A percentile compares a stretch with the other conserved stretches of the same genome.
Evolutionary conservation across 2,888 invertebrate species (phyloP).

Genomic region (Rhagonycha lutea): DNA sequence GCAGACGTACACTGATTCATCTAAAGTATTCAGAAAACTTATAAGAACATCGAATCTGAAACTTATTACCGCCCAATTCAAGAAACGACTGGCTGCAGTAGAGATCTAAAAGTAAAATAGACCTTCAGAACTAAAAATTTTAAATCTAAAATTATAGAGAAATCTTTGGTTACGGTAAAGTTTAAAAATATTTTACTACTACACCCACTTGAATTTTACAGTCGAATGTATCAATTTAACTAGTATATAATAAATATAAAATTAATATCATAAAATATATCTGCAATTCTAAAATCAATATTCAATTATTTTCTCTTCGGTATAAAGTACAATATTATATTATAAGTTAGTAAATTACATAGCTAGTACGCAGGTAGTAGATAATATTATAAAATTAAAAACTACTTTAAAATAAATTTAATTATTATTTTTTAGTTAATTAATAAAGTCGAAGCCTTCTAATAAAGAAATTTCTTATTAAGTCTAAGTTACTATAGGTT

Average conservation of each 20-base stretch:
- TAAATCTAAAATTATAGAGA: background rate
- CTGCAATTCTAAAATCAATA: background rate
- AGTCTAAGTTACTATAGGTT: background rate
- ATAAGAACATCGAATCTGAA: slow-evolving; percentile 21
- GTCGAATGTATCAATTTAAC: background rate
- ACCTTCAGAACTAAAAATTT: background rate
- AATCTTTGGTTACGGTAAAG: background rate
- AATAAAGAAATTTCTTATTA: background rate
- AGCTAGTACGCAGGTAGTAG: too few relatives aligned
- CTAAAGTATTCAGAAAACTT: slow-evolving; percentile 18
- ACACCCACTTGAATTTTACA: background rate
- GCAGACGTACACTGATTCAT: slow-evolving; percentile 16
- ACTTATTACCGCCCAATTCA: slow-evolving; percentile 24
- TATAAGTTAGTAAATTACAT: background rate
- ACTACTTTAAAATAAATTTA: background rate
- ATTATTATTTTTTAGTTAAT: background rate
- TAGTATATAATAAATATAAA: background rate
- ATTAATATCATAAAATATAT: background rate
- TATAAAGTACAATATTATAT: too few relatives aligned
- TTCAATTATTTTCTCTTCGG: too few relatives aligned
- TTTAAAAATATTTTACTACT: background rate
- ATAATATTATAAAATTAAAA: background rate
- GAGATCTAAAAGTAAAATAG: background rate
- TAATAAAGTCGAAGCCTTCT: background rate
- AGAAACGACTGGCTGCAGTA: background rate